These are phyloP conservation scores for Azorinus chamasolen DNA, from an alignment of 2,888 invertebrate species.

Conservation along the genomic window DNA sequence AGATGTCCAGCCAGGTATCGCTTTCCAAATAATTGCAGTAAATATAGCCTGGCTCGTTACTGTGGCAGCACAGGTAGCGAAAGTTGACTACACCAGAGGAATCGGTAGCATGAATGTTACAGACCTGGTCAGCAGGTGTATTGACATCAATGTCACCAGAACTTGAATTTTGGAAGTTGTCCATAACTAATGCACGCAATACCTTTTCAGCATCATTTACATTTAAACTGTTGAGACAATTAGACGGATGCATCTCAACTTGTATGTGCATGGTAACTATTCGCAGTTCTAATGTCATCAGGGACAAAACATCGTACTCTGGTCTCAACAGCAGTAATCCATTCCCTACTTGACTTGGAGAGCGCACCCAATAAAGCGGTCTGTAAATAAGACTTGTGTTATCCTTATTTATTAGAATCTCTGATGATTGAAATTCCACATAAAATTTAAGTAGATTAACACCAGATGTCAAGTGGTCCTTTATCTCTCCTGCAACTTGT, in stretches of 20 bases:
- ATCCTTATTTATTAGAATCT: background rate
- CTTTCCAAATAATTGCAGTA: background rate
- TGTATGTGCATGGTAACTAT: background rate
- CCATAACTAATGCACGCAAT: background rate
- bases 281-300: slow-evolving; percentile 1
- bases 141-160: background rate
- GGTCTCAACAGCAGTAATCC: background rate
- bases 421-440: background rate
- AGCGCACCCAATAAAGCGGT: background rate
- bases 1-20: background rate
- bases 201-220: background rate
- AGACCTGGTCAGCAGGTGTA: background rate
- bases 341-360: background rate
- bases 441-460: background rate
- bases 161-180: slow-evolving; percentile 8
- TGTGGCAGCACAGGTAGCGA: background rate
- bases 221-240: background rate
- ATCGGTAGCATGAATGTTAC: slow-evolving; percentile 7
- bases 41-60: background rate
- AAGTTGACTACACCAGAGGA: background rate
- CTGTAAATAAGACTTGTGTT: background rate
- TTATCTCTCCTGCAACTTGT: background rate
- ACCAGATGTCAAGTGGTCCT: background rate
- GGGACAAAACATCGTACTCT: slow-evolving; percentile 3
- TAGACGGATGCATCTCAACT: background rate